phyloP scores from a whole-genome alignment of 2,888 invertebrate species.

The Atrina japonica region DNA sequence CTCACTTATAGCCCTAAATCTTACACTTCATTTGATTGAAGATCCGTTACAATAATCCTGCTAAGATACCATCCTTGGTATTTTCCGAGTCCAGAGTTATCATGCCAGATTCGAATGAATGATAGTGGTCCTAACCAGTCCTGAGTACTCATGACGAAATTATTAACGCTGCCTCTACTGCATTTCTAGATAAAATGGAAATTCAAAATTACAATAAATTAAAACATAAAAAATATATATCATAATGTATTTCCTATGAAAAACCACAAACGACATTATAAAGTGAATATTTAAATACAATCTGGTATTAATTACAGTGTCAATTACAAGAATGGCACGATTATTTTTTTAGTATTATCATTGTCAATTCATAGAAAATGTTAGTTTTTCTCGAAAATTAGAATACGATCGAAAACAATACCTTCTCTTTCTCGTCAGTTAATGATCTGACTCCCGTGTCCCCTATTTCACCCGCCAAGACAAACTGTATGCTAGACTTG shows the following conservation, averaged over 20 bases:
- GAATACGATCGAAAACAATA: too few relatives aligned
- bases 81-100: conserved; percentile 67
- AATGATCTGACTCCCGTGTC: conserved; percentile 77
- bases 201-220: background rate
- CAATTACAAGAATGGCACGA: too few relatives aligned
- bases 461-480: conserved; percentile 75
- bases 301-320: too few relatives aligned
- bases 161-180: conserved; percentile 72
- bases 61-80: conserved; percentile 72
- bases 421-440: conserved; percentile 68
- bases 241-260: too few relatives aligned
- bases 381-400: too few relatives aligned
- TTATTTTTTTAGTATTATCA: too few relatives aligned
- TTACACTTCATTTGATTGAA: conserved; percentile 67
- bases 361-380: too few relatives aligned
- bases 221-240: background rate
- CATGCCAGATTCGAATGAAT: conserved; percentile 75
- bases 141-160: conserved; percentile 72
- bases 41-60: conserved; percentile 67
- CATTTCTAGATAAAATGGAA: conserved; percentile 65
- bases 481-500: conserved; percentile 72
- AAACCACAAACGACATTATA: too few relatives aligned
- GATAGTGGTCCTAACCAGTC: conserved; percentile 72
- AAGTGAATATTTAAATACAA: too few relatives aligned
- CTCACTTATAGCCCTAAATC: too few relatives aligned